Percentiles rank a stretch among this genome's conserved stretches.
These are phyloP conservation scores for Hapalemur alaotrensis DNA, from an alignment of 2,797 vertebrate genomes.

Conservation along the genomic window DNA sequence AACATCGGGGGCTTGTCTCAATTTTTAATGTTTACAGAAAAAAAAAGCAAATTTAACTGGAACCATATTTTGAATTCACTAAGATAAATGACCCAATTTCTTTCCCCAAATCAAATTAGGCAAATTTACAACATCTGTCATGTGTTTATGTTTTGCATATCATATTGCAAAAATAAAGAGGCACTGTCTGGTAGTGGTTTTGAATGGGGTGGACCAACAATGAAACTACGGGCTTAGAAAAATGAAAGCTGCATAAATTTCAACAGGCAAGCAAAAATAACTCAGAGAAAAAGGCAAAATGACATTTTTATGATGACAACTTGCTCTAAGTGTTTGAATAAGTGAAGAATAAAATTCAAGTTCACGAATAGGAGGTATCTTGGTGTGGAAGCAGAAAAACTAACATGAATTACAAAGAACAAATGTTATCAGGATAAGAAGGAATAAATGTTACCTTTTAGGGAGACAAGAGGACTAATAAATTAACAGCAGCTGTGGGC, in stretches of 20 bases:
- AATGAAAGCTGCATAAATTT: not conserved
- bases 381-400: not conserved
- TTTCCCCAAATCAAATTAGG: conserved; percentile 60
- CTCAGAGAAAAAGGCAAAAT: not conserved
- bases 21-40: conserved; percentile 39
- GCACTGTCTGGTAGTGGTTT: no score
- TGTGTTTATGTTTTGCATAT: conserved; percentile 8
- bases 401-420: not conserved
- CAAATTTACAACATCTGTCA: conserved; percentile 60
- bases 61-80: conserved; percentile 51
- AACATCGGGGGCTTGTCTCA: not conserved
- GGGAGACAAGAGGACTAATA: not conserved
- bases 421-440: not conserved
- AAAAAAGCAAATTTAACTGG: conserved; percentile 8
- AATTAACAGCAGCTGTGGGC: not conserved
- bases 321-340: not conserved
- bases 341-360: not conserved
- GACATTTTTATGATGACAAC: not conserved
- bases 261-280: conserved; percentile 25
- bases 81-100: conserved; percentile 55
- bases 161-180: not conserved
- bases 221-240: not conserved
- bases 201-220: not conserved
- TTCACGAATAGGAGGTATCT: not conserved
- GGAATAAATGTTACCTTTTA: not conserved